These are phyloP conservation scores for Copidosoma aretas DNA, from an alignment of 2,888 invertebrate genomes.

Conservation along the genomic window DNA sequence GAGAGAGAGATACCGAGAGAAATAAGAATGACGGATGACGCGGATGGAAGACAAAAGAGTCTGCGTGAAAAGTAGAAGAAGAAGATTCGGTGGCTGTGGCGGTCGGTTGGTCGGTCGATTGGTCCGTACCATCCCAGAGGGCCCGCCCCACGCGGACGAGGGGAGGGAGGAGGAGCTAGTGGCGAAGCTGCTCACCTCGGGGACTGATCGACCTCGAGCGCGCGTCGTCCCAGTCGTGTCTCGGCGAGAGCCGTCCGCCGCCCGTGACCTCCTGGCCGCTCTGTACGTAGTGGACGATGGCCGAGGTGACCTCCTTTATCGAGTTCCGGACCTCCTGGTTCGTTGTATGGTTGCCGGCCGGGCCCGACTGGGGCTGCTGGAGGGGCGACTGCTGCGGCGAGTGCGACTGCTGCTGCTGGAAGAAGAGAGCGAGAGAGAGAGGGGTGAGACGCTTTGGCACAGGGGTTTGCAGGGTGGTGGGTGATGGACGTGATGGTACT, in stretches of 20 bases:
- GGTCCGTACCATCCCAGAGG: too few species aligned
- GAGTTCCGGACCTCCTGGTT: slow-evolving; percentile 69
- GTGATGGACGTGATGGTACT: too few species aligned
- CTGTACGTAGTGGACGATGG: slow-evolving; percentile 87
- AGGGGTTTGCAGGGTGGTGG: too few species aligned
- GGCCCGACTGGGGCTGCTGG: background rate
- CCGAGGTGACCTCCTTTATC: slow-evolving; percentile 91
- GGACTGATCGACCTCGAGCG: slow-evolving; percentile 61
- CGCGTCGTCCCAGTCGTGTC: slow-evolving; percentile 57
- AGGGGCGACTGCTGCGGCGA: slow-evolving; percentile 10
- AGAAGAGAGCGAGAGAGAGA: background rate
- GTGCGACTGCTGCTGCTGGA: slow-evolving; percentile 12
- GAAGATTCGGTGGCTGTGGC: too few species aligned
- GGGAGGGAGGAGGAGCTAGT: slow-evolving; percentile 36
- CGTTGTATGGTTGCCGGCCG: slow-evolving; percentile 55
- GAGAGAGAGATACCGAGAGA: too few species aligned
- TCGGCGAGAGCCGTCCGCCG: slow-evolving; percentile 57
- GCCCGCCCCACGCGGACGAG: slow-evolving; percentile 19
- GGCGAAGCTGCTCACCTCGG: slow-evolving; percentile 60
- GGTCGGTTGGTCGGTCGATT: too few species aligned
- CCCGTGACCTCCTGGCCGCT: slow-evolving; percentile 63
- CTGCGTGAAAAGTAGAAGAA: too few species aligned
- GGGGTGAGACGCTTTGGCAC: background rate
- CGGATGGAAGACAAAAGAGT: too few species aligned
- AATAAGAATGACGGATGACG: too few species aligned